phyloP scores from a whole-genome alignment of 2,888 invertebrate species.

The Pristionchus exspectatus region DNA sequence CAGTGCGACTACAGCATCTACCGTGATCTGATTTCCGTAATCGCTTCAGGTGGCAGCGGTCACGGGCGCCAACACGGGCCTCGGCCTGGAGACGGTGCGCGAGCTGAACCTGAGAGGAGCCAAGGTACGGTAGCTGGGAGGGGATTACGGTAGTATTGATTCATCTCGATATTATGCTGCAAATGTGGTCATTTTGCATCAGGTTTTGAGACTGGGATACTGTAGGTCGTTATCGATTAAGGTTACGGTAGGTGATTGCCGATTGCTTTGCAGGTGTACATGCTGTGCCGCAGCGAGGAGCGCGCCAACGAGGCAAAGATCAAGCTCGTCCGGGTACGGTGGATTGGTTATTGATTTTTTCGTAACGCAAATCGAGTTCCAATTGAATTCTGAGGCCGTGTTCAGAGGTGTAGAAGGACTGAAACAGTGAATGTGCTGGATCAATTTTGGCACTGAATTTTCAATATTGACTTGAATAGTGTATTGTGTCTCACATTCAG shows the following conservation, averaged over 20 bases:
- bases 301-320: constrained; percentile 69
- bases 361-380: neutral
- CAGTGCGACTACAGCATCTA: too few species aligned
- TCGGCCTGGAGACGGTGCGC: constrained; percentile 83
- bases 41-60: constrained; percentile 86
- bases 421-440: neutral
- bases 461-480: too few species aligned
- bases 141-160: neutral
- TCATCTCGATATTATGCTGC: neutral
- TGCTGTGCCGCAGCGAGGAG: constrained; percentile 74
- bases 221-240: neutral
- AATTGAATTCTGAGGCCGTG: neutral
- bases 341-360: neutral
- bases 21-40: neutral
- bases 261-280: constrained; percentile 68
- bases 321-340: constrained; percentile 64
- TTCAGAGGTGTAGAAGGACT: neutral
- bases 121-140: constrained; percentile 64
- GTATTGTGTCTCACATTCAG: too few species aligned
- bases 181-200: neutral
- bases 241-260: neutral
- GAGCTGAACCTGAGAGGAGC: constrained; percentile 74
- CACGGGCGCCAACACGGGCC: constrained; percentile 81
- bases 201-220: neutral
- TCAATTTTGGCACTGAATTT: neutral